phyloP scores from a whole-genome alignment of 2,888 invertebrate genomes.

The Nemotelus nigrinus region DNA sequence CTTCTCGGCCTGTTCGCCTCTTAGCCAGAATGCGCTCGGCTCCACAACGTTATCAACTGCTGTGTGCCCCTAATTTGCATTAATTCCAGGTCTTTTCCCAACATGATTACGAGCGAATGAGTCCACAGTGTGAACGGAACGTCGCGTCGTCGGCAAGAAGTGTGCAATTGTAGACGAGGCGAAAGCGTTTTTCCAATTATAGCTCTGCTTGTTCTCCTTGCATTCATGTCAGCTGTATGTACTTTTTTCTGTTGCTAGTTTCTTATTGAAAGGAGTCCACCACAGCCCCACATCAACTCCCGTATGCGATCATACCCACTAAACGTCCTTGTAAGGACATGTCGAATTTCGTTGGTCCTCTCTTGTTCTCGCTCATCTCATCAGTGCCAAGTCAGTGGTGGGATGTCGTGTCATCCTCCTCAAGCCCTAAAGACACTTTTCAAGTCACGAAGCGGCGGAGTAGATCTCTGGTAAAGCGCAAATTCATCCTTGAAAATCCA shows the following conservation, averaged over 20 bases:
- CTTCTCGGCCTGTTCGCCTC: too few species aligned
- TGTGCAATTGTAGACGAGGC: not conserved
- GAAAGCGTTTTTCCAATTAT: constrained; percentile 26
- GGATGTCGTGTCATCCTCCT: constrained; percentile 10
- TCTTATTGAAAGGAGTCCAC: not conserved
- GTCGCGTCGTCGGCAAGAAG: not conserved
- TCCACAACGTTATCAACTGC: constrained; percentile 19
- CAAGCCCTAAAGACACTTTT: constrained; percentile 18
- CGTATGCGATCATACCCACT: not conserved
- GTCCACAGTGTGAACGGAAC: constrained; percentile 18
- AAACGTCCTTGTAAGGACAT: not conserved
- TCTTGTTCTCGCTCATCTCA: not conserved
- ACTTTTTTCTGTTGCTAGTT: constrained; percentile 16
- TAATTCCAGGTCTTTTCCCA: constrained; percentile 43
- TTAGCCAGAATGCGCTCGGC: too few species aligned
- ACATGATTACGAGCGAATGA: constrained; percentile 41
- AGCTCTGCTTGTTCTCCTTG: constrained; percentile 3
- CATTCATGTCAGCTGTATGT: not conserved
- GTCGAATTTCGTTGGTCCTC: not conserved
- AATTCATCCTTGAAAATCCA: constrained; percentile 11
- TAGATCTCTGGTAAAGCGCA: constrained; percentile 3
- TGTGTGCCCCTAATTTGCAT: constrained; percentile 39
- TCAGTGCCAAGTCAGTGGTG: not conserved
- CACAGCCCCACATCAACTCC: too few species aligned
- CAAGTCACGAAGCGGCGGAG: not conserved